phyloP scores from a whole-genome alignment of 2,888 invertebrate genomes.

The Plutella xylostella region DNA sequence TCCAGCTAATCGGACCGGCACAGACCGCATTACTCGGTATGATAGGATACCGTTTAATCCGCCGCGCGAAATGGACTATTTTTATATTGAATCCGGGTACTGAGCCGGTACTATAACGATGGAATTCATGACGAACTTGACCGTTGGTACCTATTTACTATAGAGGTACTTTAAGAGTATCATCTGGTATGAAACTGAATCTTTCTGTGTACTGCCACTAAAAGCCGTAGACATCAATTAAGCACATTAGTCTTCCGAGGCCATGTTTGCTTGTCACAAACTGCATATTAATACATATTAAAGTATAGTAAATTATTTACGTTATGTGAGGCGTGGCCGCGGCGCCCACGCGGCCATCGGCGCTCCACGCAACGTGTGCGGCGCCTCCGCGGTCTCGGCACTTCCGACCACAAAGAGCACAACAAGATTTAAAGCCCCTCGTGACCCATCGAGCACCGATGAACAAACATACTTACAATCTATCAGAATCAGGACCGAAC shows the following conservation, averaged over 20 bases:
- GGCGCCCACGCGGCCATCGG: neutral
- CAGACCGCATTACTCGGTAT: slow-evolving; percentile 3
- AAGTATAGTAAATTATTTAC: slow-evolving; percentile 23
- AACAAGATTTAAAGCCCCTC: neutral
- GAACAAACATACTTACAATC: neutral
- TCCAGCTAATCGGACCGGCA: slow-evolving; percentile 22
- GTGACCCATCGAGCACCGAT: neutral
- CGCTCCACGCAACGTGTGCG: no score
- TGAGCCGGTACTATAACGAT: no score
- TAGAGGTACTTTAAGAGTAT: neutral
- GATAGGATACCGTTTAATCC: neutral
- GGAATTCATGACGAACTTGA: neutral
- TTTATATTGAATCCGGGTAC: no score
- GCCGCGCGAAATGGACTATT: no score
- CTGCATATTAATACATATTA: slow-evolving; percentile 27
- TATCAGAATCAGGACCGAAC: no score
- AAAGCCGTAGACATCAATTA: slow-evolving; percentile 4
- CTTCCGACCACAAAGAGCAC: neutral
- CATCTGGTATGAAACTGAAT: neutral
- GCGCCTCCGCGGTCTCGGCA: no score
- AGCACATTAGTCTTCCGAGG: neutral
- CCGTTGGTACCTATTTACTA: neutral
- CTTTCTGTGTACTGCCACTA: neutral
- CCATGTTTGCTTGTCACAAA: slow-evolving; percentile 12
- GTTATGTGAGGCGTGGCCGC: neutral